Evolutionary conservation across 2,888 invertebrate genomes (phyloP).

Genomic region (Epistrophe grossulariae): DNA sequence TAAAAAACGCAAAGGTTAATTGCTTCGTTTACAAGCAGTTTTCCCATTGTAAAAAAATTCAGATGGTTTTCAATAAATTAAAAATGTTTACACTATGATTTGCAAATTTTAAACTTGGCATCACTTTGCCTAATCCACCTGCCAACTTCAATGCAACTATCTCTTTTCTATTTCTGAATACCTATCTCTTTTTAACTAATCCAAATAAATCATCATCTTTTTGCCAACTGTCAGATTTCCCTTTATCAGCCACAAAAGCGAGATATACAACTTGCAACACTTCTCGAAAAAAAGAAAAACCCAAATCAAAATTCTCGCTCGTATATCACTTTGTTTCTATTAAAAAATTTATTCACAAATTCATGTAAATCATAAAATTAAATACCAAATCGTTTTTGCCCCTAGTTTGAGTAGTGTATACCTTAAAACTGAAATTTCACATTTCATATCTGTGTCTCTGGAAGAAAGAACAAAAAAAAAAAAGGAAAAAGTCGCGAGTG

Average conservation of each 20-base stretch:
- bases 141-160: background rate
- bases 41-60: no score
- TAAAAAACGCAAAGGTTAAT: no score
- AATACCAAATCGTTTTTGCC: background rate
- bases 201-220: constrained; percentile 28
- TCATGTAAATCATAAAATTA: background rate
- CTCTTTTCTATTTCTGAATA: background rate
- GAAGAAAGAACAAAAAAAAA: background rate
- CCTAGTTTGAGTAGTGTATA: background rate
- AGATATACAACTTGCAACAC: constrained; percentile 36
- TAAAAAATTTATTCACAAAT: background rate
- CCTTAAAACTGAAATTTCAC: background rate
- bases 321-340: constrained; percentile 39
- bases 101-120: background rate
- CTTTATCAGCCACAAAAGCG: constrained; percentile 69
- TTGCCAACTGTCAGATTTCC: constrained; percentile 64
- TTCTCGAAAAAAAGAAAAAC: constrained; percentile 21
- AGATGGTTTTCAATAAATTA: no score
- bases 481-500: constrained; percentile 61
- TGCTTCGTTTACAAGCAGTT: no score
- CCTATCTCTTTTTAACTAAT: constrained; percentile 29
- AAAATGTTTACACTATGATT: background rate
- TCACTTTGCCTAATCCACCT: constrained; percentile 7
- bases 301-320: constrained; percentile 32
- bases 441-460: background rate